Percentiles rank a stretch among this genome's conserved stretches.
Conservation (phyloP, 1,140 invertebrate genomes). For the Drosophila tani region DNA sequence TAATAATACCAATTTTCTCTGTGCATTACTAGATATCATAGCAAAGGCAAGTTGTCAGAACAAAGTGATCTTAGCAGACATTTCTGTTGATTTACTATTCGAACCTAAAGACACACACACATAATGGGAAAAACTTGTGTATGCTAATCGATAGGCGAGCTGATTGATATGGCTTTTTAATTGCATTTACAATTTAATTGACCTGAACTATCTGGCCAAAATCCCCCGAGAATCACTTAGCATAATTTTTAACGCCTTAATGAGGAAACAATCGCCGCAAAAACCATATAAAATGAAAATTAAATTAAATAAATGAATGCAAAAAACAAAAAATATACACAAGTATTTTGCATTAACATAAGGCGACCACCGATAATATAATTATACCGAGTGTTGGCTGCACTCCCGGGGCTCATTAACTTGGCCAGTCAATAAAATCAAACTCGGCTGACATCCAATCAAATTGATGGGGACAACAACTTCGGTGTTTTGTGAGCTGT, state of each 20-base stretch:
- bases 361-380: conserved; percentile 37
- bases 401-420: conserved; percentile 34
- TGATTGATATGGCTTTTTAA: conserved; percentile 75
- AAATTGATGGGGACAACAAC: conserved; percentile 52
- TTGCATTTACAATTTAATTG: conserved; percentile 79
- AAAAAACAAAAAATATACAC: conserved; percentile 5
- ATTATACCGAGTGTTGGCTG: conserved; percentile 38
- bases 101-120: conserved; percentile 44
- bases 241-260: conserved; percentile 21
- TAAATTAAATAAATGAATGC: conserved; percentile 46
- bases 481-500: conserved; percentile 1
- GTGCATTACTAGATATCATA: conserved; percentile 6
- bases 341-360: conserved; percentile 55
- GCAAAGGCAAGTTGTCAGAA: conserved; percentile 71
- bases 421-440: conserved; percentile 51
- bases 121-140: conserved; percentile 81
- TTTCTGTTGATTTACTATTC: conserved; percentile 78
- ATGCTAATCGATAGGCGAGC: conserved; percentile 70
- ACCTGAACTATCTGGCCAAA: conserved; percentile 27
- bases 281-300: conserved; percentile 16
- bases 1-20: background rate
- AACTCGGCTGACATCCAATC: conserved; percentile 51
- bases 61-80: conserved; percentile 67
- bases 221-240: conserved; percentile 21
- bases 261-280: conserved; percentile 44